phyloP scores from a whole-genome alignment of 92 coral and sea anemone species.

The Porites divaricata region DNA sequence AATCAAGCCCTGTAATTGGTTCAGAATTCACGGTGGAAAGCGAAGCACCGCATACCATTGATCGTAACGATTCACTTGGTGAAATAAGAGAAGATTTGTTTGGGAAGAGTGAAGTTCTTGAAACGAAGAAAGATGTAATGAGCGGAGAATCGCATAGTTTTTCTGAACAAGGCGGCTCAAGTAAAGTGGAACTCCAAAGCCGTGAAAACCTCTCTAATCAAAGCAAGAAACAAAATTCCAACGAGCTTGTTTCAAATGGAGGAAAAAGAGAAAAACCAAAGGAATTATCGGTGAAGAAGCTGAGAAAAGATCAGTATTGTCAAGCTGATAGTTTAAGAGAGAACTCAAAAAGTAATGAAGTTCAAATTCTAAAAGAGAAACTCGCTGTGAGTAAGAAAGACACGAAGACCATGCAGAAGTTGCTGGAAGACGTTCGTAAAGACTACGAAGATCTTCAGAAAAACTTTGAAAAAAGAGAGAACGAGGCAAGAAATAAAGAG shows the following conservation, averaged over 20 bases:
- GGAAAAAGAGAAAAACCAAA: background rate
- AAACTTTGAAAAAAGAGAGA: conserved; percentile 33
- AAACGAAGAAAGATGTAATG: background rate
- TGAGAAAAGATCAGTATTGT: conserved; percentile 13
- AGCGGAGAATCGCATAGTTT: conserved; percentile 7
- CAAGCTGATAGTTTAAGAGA: conserved; percentile 1
- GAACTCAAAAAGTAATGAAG: conserved; percentile 7
- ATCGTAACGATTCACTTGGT: background rate
- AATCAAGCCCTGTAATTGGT: background rate
- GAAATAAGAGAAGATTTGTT: background rate
- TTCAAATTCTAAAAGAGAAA: conserved; percentile 14
- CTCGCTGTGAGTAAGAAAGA: conserved; percentile 35
- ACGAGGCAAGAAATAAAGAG: background rate
- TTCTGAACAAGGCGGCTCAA: background rate
- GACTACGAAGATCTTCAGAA: conserved; percentile 46
- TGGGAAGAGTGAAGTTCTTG: background rate
- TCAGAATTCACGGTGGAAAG: background rate
- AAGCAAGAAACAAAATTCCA: background rate
- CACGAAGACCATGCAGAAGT: conserved; percentile 29
- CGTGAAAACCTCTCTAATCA: background rate
- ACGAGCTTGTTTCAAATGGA: background rate
- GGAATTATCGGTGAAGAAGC: background rate
- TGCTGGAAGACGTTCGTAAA: conserved; percentile 36
- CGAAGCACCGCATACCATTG: background rate
- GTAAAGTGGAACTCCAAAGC: background rate